Base-by-base conservation (phyloP, 2,797 vertebrate species). In the Calcarius lapponicus region DNA sequence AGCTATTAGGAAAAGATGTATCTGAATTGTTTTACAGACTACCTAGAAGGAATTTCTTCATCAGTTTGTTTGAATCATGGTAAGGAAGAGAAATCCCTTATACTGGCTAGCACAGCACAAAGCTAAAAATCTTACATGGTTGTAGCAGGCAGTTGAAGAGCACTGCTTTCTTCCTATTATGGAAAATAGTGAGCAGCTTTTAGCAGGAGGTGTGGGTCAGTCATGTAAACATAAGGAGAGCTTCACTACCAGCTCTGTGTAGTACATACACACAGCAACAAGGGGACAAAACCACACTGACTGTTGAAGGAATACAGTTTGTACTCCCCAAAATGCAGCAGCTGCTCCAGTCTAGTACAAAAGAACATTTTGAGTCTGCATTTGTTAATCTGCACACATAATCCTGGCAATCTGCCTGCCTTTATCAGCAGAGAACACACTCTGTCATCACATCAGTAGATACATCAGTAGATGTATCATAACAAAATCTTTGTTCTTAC, bases 121-220 rank as follows among this genome's bases (percentile, higher is more conserved):
- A 86, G 58, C 87, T 90, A 28, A 69, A 82, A 91, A 53, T 84
- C 65, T 34, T 54, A 5, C 53, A 28, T 61, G 82, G 50, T 26
- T 48, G 81, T 76, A 58, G 50, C 51, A 85, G 80, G 81, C 91
- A 79, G 71, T 91, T 80, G 62, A 89, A 82, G 88, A 92, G 74
- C 51, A 28, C 57, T 38, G 22, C 84, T 96, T 96, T 92, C 92
- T 97, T 97, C 97, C 96, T 94, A 92, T 94, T 96, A 97, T 95
- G 93, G 96, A 11, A 91, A 95, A 82, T 42, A 79, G 82, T 69
- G 88, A 90, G 67, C 75, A 4, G 9, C 88, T 86, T 96, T 87
- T 82, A 84, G 86, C 86, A 83, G 94, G 92, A 96, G 94, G 91
- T 96, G 80, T 94, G 86, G 88, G 66, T 58, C 92, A 78, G 54